Conservation (phyloP, 1,140 invertebrate species). For the Polypedilum vanderplanki region DNA sequence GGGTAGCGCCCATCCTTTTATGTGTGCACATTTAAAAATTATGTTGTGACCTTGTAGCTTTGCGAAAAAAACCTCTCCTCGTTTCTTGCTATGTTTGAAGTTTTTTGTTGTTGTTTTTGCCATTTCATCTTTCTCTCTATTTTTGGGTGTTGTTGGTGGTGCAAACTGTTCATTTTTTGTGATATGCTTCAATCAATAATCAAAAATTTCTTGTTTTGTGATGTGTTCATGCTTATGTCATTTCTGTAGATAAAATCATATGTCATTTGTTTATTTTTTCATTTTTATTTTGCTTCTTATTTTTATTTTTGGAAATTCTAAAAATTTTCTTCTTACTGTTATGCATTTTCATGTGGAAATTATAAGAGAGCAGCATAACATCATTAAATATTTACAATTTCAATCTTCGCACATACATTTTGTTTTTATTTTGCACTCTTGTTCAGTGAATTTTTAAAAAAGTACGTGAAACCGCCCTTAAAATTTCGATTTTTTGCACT, state of each 20-base stretch:
- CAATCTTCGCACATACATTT: background rate
- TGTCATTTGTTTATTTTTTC: background rate
- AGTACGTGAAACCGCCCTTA: background rate
- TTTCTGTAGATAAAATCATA: background rate
- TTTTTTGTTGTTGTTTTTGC: constrained; percentile 2
- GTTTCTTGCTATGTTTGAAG: background rate
- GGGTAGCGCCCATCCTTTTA: background rate
- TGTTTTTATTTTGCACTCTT: background rate
- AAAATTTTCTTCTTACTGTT: background rate
- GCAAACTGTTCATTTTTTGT: too few relatives aligned
- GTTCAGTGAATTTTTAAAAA: background rate
- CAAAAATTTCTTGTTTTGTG: background rate
- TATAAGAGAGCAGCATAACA: background rate
- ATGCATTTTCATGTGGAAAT: background rate
- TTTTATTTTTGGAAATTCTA: background rate
- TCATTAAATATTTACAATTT: constrained; percentile 1
- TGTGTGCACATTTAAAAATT: background rate
- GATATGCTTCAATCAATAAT: too few relatives aligned
- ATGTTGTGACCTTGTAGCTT: constrained; percentile 4
- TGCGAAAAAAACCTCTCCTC: background rate
- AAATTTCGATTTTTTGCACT: background rate
- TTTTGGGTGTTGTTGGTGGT: background rate
- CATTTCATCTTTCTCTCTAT: background rate
- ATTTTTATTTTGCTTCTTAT: background rate
- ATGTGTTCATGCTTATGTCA: background rate